phyloP scores from a whole-genome alignment of 1,140 invertebrate genomes.

The Tigriopus japonicus region DNA sequence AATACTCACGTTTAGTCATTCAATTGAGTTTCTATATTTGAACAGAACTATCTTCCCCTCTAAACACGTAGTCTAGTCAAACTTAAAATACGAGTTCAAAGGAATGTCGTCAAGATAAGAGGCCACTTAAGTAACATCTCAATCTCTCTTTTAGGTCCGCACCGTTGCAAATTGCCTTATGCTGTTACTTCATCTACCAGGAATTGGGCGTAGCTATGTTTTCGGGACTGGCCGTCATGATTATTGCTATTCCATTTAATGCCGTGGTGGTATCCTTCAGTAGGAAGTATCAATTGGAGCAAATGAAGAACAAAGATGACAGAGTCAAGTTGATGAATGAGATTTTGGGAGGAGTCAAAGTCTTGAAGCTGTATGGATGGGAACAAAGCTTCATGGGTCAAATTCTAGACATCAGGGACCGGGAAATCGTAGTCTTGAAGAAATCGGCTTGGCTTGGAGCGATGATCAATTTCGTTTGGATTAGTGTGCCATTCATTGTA shows the following conservation, averaged over 20 bases:
- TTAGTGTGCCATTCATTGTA: conserved; percentile 19
- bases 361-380: conserved; percentile 28
- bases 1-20: too few relatives aligned
- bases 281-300: conserved; percentile 49
- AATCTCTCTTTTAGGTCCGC: conserved; percentile 36
- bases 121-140: not conserved
- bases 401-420: conserved; percentile 20
- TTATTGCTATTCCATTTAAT: conserved; percentile 74
- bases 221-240: conserved; percentile 75
- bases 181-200: conserved; percentile 74
- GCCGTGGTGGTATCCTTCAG: conserved; percentile 62
- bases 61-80: too few relatives aligned
- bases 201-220: conserved; percentile 37
- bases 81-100: too few relatives aligned
- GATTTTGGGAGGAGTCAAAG: conserved; percentile 83
- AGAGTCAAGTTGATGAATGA: conserved; percentile 85
- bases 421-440: conserved; percentile 24
- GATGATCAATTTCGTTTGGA: conserved; percentile 17
- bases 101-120: not conserved
- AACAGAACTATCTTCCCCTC: too few relatives aligned
- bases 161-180: conserved; percentile 69
- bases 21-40: too few relatives aligned
- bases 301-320: conserved; percentile 76
- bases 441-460: conserved; percentile 20
- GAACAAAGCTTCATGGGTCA: conserved; percentile 23